These are phyloP conservation scores for Eulemur macaco DNA, from an alignment of 2,113 vertebrate species.

Conservation along the genomic window DNA sequence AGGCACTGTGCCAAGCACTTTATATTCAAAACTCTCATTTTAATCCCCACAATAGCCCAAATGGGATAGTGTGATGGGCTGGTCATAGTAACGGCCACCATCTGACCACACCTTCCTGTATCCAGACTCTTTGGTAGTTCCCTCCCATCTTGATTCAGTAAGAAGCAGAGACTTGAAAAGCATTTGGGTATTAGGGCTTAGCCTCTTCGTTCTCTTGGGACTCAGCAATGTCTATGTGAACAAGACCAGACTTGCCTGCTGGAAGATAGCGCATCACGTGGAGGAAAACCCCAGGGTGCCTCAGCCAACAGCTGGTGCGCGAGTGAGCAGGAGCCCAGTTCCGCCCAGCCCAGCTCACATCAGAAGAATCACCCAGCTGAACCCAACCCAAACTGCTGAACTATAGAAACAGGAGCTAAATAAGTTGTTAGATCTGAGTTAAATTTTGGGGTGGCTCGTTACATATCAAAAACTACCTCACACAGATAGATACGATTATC, in stretches of 20 bases:
- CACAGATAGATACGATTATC: not conserved
- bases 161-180: not conserved
- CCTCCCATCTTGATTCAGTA: not conserved
- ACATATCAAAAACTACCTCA: not conserved
- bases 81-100: too few relatives aligned
- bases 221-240: not conserved
- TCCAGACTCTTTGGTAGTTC: not conserved
- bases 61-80: too few relatives aligned
- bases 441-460: not conserved
- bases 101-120: not conserved
- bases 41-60: not conserved
- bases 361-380: not conserved
- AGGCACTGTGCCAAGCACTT: not conserved
- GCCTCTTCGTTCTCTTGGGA: not conserved
- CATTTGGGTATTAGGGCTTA: not conserved
- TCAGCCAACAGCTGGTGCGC: fast-evolving
- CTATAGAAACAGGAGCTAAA: not conserved
- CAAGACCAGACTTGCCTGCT: not conserved
- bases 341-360: too few relatives aligned
- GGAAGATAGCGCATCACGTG: too few relatives aligned
- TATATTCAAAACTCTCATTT: not conserved
- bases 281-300: not conserved
- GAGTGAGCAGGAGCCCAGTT: fast-evolving
- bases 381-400: not conserved
- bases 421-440: not conserved